Conservation (phyloP, 2,797 vertebrate genomes). For the Potorous gilbertii region DNA sequence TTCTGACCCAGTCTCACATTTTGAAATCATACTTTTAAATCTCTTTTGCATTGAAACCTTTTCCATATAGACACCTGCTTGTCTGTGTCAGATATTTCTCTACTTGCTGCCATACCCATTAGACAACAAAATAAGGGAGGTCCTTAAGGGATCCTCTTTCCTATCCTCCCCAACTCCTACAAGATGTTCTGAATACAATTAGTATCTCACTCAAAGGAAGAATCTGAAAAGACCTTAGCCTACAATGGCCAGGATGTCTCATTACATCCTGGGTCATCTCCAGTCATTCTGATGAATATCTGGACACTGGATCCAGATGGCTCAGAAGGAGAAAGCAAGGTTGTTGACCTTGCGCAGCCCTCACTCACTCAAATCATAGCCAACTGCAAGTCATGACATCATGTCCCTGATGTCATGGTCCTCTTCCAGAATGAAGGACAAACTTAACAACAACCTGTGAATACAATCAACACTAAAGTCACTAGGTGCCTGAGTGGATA, state of each 20-base stretch:
- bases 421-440: no score
- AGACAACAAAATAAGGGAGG: neutral
- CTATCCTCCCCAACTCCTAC: neutral
- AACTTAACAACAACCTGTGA: neutral
- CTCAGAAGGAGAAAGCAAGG: no score
- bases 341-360: no score
- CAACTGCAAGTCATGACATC: no score
- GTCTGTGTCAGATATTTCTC: neutral
- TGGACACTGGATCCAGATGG: no score
- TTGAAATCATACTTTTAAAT: neutral
- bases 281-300: no score
- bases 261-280: no score
- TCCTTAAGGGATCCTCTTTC: neutral
- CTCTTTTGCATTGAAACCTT: neutral
- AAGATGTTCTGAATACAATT: neutral
- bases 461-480: neutral
- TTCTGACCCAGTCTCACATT: neutral
- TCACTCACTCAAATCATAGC: no score
- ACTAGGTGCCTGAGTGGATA: neutral
- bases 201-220: no score
- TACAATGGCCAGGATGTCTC: no score
- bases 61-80: neutral
- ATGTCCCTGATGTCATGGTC: no score
- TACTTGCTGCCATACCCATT: neutral
- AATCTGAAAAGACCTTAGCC: no score